phyloP scores from a whole-genome alignment of 2,113 vertebrate genomes.

The Pleuronectes platessa region DNA sequence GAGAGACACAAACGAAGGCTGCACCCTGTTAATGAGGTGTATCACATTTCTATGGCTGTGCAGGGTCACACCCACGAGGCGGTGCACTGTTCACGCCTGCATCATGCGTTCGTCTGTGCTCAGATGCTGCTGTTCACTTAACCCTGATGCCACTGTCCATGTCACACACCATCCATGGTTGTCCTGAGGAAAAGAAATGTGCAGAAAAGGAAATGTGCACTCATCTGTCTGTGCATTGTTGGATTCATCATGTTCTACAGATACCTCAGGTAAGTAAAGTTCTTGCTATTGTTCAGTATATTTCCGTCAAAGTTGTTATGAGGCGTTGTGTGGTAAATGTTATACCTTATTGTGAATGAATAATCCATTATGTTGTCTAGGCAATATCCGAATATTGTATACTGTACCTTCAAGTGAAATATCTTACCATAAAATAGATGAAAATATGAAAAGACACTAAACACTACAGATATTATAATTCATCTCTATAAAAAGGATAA shows the following conservation, averaged over 20 bases:
- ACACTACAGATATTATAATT: not conserved
- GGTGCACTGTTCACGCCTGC: slow-evolving; percentile 19
- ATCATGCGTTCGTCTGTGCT: slow-evolving; percentile 23
- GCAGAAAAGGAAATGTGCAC: slow-evolving; percentile 71
- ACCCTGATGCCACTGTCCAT: not conserved
- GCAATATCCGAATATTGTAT: not conserved
- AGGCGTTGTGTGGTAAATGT: not conserved
- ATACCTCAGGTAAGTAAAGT: slow-evolving; percentile 74
- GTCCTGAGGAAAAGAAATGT: slow-evolving; percentile 68
- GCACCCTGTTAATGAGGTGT: slow-evolving; percentile 25
- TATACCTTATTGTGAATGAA: not conserved
- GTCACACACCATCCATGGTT: slow-evolving; percentile 63
- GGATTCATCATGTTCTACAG: slow-evolving; percentile 78
- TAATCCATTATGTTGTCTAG: not conserved
- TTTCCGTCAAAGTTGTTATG: not conserved
- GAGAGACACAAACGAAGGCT: rapidly evolving
- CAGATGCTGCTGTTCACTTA: slow-evolving; percentile 28
- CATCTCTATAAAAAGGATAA: not conserved
- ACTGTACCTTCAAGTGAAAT: not conserved
- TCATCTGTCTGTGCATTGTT: slow-evolving; percentile 72
- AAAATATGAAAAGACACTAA: not conserved
- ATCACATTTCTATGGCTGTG: slow-evolving; percentile 5
- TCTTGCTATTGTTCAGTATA: slow-evolving; percentile 30
- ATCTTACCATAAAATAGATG: not conserved
- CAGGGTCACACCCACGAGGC: slow-evolving; percentile 62